Base-by-base conservation (phyloP, 1,140 invertebrate genomes). In the Drosophila varians region DNA sequence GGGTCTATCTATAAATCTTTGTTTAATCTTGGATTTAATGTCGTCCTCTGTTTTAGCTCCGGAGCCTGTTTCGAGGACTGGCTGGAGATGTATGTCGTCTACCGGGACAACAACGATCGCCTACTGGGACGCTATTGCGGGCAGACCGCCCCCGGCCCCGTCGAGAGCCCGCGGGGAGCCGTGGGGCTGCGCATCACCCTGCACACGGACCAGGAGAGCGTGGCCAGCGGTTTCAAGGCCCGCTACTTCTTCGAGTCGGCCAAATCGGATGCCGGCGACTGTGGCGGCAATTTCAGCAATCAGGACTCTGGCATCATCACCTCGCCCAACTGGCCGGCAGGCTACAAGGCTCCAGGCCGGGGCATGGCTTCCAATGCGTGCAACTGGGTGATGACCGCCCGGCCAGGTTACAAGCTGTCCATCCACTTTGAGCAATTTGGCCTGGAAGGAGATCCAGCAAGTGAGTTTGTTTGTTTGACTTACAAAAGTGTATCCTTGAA, bases 11-110 rank as follows among this genome's bases (percentile, higher is more conserved):
- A 31, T 31, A n/a, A n/a, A n/a, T n/a, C n/a, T n/a, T n/a, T n/a
- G n/a, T n/a, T n/a, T n/a, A n/a, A n/a, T n/a, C n/a, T n/a, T n/a
- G n/a, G n/a, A n/a, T n/a, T n/a, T n/a, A n/a, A n/a, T n/a, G n/a
- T n/a, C n/a, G n/a, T n/a, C n/a, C n/a, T n/a, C n/a, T n/a, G n/a
- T n/a, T n/a, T 82, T 48, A 96, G 95, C 34, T 91, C 93, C 26
- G 92, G 93, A n/a, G 92, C 94, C 47, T 98, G 97, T 91, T 95
- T 95, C 91, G 96, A 98, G 90, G 97, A 98, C 91, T 98, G 96
- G 96, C 92, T 98, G 64, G 97, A 98, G 92, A 96, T 98, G 75
- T 98, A 96, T 92, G 97, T 97, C 86, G 93, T 97, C 65, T 97
- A 96, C 72, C 93, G 94, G 62, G 96, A 96, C 88, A 93, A 95